Base-by-base conservation (phyloP, 2,113 vertebrate genomes). In the Brachyistius frenatus region DNA sequence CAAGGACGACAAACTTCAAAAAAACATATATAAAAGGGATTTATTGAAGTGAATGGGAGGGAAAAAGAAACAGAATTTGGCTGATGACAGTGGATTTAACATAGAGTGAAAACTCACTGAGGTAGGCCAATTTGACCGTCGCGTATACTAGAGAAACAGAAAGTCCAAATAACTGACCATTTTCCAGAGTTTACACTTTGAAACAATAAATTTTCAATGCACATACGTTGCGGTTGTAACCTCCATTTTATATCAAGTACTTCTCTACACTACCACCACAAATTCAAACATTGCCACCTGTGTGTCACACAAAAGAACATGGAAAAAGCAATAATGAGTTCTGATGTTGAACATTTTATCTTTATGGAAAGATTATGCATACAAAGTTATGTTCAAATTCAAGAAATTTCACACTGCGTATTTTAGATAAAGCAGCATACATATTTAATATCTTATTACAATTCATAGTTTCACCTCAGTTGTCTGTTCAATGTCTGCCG, bases 21-120 rank as follows among this genome's bases (percentile, higher is more conserved):
- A 32, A 53, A 93, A 93, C 93, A 88, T 97, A 96, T 96, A 87
- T 95, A 96, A 94, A 93, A 96, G 95, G 95, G 94, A 95, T 98
- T 98, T 98, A 97, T 97, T 98, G 95, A 96, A 96, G 95, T 95
- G 95, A 96, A 94, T 95, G 95, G 96, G 94, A 96, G 94, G 67
- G 61, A 33, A 76, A 88, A 95, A 79, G 14, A 77, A 88, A 95
- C 93, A 94, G 92, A 93, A 93, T 94, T 94, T 95, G 94, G 94
- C 94, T 95, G 91, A 95, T 94, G 93, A 91, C 90, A 93, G 89
- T 91, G 86, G 78, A 76, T 86, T 78, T 86, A 91, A 93, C 92
- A 52, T 52, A 91, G 75, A 73, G 79, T 86, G 80, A 87, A 83
- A 80, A 73, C 65, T 90, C 80, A 90, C 78, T 88, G 88, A 93